These are phyloP conservation scores for Neoniphon sammara DNA, from an alignment of 2,797 vertebrate genomes.

Conservation along the genomic window DNA sequence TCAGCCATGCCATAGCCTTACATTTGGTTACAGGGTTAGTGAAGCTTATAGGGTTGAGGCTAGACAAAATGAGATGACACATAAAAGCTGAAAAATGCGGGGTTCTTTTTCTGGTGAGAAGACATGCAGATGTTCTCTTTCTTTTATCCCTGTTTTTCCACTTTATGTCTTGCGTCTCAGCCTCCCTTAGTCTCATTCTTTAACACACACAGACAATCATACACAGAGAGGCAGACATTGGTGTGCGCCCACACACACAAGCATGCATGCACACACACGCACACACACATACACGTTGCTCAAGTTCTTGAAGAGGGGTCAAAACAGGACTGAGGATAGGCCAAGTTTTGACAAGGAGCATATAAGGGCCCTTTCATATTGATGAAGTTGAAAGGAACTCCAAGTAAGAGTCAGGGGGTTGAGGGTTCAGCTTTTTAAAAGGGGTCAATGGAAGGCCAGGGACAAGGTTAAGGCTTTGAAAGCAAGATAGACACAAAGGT, in stretches of 20 bases:
- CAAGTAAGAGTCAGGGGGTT: slow-evolving; percentile 50
- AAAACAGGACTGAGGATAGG: slow-evolving; percentile 41
- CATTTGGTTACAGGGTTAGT: slow-evolving; percentile 24
- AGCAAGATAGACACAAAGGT: slow-evolving; percentile 56
- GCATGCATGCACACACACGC: not conserved
- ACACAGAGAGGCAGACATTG: not conserved
- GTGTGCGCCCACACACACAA: not conserved
- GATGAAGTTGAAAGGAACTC: slow-evolving; percentile 63
- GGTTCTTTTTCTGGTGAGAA: not conserved
- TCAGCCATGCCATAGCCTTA: slow-evolving; percentile 27
- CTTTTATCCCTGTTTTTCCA: slow-evolving; percentile 10
- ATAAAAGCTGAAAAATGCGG: not conserved
- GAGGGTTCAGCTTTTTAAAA: slow-evolving; percentile 57
- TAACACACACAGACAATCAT: slow-evolving; percentile 2
- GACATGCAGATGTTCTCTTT: not conserved
- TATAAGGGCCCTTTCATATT: slow-evolving; percentile 58
- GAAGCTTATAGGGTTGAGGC: slow-evolving; percentile 15
- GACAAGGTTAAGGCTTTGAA: slow-evolving; percentile 60
- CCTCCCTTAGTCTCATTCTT: not conserved
- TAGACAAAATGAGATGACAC: slow-evolving; percentile 19
- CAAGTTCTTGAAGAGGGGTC: slow-evolving; percentile 38
- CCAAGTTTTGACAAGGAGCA: slow-evolving; percentile 64
- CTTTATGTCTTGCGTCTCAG: slow-evolving; percentile 14
- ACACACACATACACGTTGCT: slow-evolving; percentile 15
- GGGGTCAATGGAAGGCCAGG: slow-evolving; percentile 59